Percentiles rank a stretch among this genome's conserved stretches.
Evolutionary conservation across 2,113 vertebrate genomes (phyloP).

Genomic region (rat (Rattus norvegicus)): GRCr8 NC_086032.1:36120501-36121000

Average conservation of each 20-base stretch:
- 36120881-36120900: slow-evolving; percentile 3
- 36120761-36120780: not conserved
- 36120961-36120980: slow-evolving; percentile 16
- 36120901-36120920: not conserved
- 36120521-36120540: no score
- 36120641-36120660: not conserved
- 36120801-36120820: slow-evolving; percentile 16
- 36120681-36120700: not conserved
- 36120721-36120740: slow-evolving; percentile 19
- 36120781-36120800: slow-evolving; percentile 23
- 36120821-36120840: slow-evolving; percentile 18
- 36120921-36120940: slow-evolving; percentile 9
- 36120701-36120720: not conserved
- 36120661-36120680: slow-evolving; percentile 22
- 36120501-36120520: not conserved
- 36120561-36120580: no score
- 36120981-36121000: no score
- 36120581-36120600: not conserved
- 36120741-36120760: not conserved
- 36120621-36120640: not conserved
- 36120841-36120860: not conserved
- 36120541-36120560: no score
- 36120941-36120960: not conserved
- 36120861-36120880: not conserved
- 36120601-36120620: not conserved